Percentiles rank a stretch among this genome's conserved stretches.
phyloP scores from a whole-genome alignment of 2,797 vertebrate species.

The Sebastes ruberrimus region DNA sequence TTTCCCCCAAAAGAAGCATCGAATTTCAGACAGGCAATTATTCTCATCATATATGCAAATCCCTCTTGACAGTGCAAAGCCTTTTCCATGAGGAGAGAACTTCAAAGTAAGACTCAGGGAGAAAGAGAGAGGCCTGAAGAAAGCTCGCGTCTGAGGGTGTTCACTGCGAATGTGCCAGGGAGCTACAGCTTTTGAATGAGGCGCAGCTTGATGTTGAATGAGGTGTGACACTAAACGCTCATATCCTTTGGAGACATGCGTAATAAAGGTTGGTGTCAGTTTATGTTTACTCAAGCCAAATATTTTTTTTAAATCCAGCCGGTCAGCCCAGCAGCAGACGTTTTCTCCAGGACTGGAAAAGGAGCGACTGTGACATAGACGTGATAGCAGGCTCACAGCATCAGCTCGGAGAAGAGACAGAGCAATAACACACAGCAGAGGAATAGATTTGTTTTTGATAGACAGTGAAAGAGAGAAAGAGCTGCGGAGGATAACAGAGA shows the following conservation, averaged over 20 bases:
- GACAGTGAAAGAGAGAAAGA: constrained; percentile 33
- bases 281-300: constrained; percentile 38
- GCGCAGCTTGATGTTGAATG: constrained; percentile 41
- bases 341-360: neutral
- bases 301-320: neutral
- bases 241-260: constrained; percentile 26
- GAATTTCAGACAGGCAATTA: constrained; percentile 80
- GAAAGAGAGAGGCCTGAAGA: constrained; percentile 65
- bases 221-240: constrained; percentile 55
- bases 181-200: constrained; percentile 46
- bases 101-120: constrained; percentile 78
- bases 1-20: constrained; percentile 52
- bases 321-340: constrained; percentile 20
- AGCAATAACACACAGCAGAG: constrained; percentile 33
- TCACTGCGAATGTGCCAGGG: constrained; percentile 27
- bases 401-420: constrained; percentile 23
- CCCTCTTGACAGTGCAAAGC: constrained; percentile 80
- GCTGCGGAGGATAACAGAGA: constrained; percentile 18
- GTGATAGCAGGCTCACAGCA: constrained; percentile 9
- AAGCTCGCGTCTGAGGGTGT: constrained; percentile 54
- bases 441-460: constrained; percentile 50
- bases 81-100: constrained; percentile 74
- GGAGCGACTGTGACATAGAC: constrained; percentile 22
- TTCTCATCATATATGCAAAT: constrained; percentile 86
- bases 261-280: constrained; percentile 27